phyloP scores from a whole-genome alignment of 2,888 invertebrate genomes.

The Cephus rjabovi region DNA sequence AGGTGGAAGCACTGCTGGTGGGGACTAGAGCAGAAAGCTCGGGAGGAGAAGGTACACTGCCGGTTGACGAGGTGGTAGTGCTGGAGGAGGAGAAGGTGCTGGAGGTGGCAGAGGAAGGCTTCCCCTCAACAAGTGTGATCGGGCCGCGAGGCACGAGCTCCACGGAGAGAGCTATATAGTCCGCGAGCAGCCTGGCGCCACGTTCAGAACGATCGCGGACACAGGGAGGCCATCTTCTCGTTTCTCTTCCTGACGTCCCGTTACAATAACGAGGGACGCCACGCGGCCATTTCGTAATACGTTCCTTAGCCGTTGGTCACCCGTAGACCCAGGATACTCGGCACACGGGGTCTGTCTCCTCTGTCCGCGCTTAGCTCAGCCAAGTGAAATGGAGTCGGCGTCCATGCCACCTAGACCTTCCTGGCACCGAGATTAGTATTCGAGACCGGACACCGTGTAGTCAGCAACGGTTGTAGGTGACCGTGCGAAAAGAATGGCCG shows the following conservation, averaged over 20 bases:
- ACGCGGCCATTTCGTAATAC: not conserved
- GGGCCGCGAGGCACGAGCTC: conserved; percentile 31
- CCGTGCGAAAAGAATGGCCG: not conserved
- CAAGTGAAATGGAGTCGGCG: not conserved
- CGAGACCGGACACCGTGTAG: not conserved
- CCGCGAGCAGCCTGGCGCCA: conserved; percentile 34
- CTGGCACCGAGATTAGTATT: not conserved
- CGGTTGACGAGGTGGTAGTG: conserved; percentile 16
- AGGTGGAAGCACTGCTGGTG: conserved; percentile 20
- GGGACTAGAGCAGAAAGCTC: conserved; percentile 14
- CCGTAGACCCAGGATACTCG: not conserved
- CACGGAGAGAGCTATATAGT: conserved; percentile 38
- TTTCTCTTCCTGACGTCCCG: not conserved
- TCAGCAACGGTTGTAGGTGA: not conserved
- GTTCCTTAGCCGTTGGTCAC: not conserved
- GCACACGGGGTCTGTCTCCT: not conserved
- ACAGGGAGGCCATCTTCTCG: not conserved
- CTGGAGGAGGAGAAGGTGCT: conserved; percentile 14
- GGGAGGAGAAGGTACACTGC: conserved; percentile 11
- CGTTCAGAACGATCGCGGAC: conserved; percentile 32
- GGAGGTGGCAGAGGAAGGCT: conserved; percentile 29
- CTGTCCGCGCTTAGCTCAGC: not conserved
- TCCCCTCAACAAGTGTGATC: conserved; percentile 58
- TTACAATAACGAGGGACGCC: not conserved
- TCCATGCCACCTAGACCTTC: not conserved